These are phyloP conservation scores for Magallana angulata DNA, from an alignment of 1,140 invertebrate species.

Conservation along the genomic window DNA sequence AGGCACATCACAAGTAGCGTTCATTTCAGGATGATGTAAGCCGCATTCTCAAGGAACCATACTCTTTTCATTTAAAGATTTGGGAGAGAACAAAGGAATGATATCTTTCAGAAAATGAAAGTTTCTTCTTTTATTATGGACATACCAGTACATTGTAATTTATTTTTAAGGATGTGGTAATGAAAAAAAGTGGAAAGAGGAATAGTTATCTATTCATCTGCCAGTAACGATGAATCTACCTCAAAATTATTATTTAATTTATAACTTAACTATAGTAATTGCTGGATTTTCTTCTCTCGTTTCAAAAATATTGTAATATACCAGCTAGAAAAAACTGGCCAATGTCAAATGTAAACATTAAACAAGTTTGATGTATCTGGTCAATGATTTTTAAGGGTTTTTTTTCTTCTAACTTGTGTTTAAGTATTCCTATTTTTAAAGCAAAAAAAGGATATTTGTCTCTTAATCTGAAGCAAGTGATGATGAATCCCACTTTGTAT, in stretches of 20 bases:
- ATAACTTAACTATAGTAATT: background rate
- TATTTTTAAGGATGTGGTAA: background rate
- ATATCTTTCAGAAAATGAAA: background rate
- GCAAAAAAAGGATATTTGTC: no score
- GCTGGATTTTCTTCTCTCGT: background rate
- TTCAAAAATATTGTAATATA: no score
- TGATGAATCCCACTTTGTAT: no score
- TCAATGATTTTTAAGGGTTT: no score
- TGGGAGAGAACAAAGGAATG: background rate
- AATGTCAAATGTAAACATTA: no score
- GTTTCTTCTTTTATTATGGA: slow-evolving; percentile 12
- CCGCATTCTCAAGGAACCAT: background rate
- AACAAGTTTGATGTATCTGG: no score
- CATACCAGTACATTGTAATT: background rate
- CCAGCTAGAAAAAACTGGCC: no score
- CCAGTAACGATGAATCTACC: background rate
- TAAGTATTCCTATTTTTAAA: no score
- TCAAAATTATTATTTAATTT: background rate
- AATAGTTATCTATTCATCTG: background rate
- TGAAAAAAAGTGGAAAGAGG: slow-evolving; percentile 4
- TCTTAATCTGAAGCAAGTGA: no score
- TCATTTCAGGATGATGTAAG: slow-evolving; percentile 43
- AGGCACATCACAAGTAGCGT: slow-evolving; percentile 3
- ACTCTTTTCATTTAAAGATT: no score
- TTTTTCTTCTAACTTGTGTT: no score